Percentiles rank a stretch among this genome's conserved stretches.
These are phyloP conservation scores for Hemicordylus capensis DNA, from an alignment of 2,113 vertebrate genomes.

Conservation along the genomic window DNA sequence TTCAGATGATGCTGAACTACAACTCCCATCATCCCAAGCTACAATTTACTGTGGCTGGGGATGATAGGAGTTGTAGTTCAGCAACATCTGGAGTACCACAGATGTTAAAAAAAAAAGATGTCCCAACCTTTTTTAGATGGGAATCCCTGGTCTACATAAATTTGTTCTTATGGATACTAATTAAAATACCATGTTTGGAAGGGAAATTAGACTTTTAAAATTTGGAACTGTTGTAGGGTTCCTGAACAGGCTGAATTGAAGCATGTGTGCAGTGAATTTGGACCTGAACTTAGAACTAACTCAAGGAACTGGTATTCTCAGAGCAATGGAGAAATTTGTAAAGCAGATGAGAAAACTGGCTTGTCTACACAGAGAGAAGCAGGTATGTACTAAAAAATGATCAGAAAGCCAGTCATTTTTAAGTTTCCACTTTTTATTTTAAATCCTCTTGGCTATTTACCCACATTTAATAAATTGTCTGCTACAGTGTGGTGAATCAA, in stretches of 20 bases:
- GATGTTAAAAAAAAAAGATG: too few species aligned
- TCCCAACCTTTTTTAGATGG: too few species aligned
- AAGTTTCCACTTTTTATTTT: not conserved
- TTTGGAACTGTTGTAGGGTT: constrained; percentile 72
- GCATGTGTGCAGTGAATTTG: constrained; percentile 80
- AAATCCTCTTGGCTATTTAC: not conserved
- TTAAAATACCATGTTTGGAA: constrained; percentile 13
- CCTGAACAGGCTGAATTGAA: constrained; percentile 83
- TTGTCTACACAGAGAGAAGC: constrained; percentile 68
- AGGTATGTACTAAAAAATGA: constrained; percentile 59
- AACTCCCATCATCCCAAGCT: too few species aligned
- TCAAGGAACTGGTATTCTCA: constrained; percentile 79
- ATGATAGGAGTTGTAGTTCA: too few species aligned
- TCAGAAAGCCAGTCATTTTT: too few species aligned
- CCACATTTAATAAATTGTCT: too few species aligned
- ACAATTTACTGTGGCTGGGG: too few species aligned
- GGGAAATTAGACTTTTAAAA: constrained; percentile 18
- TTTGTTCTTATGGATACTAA: not conserved
- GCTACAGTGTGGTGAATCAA: not conserved
- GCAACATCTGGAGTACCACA: too few species aligned
- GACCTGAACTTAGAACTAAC: constrained; percentile 65
- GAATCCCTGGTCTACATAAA: not conserved
- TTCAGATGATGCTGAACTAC: too few species aligned
- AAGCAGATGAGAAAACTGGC: constrained; percentile 56
- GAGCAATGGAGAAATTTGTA: constrained; percentile 76